Evolutionary conservation across 2,888 invertebrate genomes (phyloP), one percentile per base, ranked within the genome.

Genomic region (Cancer borealis): DNA sequence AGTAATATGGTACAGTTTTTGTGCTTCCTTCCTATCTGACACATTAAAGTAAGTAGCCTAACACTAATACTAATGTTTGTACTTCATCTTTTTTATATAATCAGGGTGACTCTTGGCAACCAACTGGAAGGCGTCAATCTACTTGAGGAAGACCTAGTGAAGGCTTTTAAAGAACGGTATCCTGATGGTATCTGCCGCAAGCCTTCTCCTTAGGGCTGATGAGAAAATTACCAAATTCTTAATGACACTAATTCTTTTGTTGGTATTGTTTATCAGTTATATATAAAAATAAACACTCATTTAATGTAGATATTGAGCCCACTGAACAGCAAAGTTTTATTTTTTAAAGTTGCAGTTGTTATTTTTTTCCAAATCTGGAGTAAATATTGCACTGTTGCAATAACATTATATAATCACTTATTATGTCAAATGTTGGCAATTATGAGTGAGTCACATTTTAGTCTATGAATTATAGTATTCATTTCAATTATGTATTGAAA

Each of bases 71-170:
- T 60, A 17, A 60, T 60, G 60, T 60, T 21, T 60, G 21, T 21
- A 60, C 60, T 60, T 60, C 17, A 0, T 60, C 2, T 60, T 60
- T 60, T 60, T 5, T 60, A 1, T 60, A 73, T 47, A 96, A 96
- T 17, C 96, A 97, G 97, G 97, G 97, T 97, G 21, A 99, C 99
- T 0, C 97, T 99, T 5, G 99, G 99, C 0, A 99, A 99, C 97
- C 99, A 99, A 97, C 98, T 99, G 92, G 99, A 99, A 96, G 99
- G 99, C 0, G 99, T 99, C 0, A 97, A 98, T 92, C 97, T 99
- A 0, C 98, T 99, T 0, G 99, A 99, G 97, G 98, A 99, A 0
- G 98, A 98, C 95, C 97, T 99, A 14, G 98, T 99, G 93, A 98
- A 98, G 94, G 98, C 98, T 92, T 99, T 99, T 97, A 98, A 98